phyloP scores from a whole-genome alignment of 2,888 invertebrate species.

The Cremastinae sp. region DNA sequence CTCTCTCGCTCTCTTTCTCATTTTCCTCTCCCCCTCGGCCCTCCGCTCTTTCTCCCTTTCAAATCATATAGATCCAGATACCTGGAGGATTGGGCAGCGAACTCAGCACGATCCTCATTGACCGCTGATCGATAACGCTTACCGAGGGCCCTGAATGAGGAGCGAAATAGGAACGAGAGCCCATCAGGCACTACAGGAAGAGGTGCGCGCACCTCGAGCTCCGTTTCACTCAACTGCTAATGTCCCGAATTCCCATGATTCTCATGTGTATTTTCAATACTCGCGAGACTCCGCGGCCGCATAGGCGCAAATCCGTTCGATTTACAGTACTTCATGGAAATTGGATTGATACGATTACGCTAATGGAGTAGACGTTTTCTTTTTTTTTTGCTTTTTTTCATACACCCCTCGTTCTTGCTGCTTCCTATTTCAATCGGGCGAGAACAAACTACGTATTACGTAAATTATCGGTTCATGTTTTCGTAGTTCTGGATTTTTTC shows the following conservation, averaged over 20 bases:
- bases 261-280: slow-evolving; percentile 25
- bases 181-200: slow-evolving; percentile 53
- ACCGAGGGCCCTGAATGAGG: slow-evolving; percentile 5
- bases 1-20: slow-evolving; percentile 12
- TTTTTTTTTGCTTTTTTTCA: slow-evolving; percentile 18
- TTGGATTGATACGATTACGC: slow-evolving; percentile 21
- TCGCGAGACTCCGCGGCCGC: slow-evolving; percentile 21
- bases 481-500: no score
- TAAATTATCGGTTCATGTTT: no score
- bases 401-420: neutral
- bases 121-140: slow-evolving; percentile 59
- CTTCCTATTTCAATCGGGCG: no score
- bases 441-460: no score
- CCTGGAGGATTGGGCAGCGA: slow-evolving; percentile 15
- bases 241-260: slow-evolving; percentile 57
- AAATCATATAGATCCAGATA: slow-evolving; percentile 25
- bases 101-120: slow-evolving; percentile 55
- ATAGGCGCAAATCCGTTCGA: slow-evolving; percentile 33
- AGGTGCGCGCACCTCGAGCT: slow-evolving; percentile 49
- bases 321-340: slow-evolving; percentile 26
- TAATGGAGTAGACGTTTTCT: neutral
- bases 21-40: slow-evolving; percentile 15
- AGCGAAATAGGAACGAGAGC: neutral
- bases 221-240: slow-evolving; percentile 46
- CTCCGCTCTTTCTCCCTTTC: slow-evolving; percentile 1